A percentile compares a stretch with the other conserved stretches of the same genome.
Conservation (phyloP, 2,888 invertebrate genomes). For the Malthinus seriepunctatus region DNA sequence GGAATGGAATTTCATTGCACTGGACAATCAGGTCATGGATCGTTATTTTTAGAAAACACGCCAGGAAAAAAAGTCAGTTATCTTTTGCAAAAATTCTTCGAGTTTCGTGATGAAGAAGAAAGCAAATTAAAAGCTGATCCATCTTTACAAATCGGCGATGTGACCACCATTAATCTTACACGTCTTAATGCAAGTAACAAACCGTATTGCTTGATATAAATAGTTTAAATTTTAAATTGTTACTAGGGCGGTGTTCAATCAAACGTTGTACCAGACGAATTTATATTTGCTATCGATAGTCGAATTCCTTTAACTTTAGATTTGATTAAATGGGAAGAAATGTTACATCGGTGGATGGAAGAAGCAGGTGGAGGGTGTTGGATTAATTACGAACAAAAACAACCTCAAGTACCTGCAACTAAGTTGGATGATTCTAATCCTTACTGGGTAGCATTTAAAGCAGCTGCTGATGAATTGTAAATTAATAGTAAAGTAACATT, state of each 20-base stretch:
- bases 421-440: conserved; percentile 59
- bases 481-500: conserved; percentile 20
- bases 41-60: conserved; percentile 40
- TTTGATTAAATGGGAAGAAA: conserved; percentile 62
- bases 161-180: conserved; percentile 2
- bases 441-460: conserved; percentile 65
- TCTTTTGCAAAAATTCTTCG: background rate
- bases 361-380: conserved; percentile 64
- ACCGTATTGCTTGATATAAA: too few relatives aligned
- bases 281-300: conserved; percentile 75
- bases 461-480: conserved; percentile 55
- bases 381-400: conserved; percentile 59
- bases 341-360: conserved; percentile 52
- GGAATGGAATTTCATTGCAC: conserved; percentile 72
- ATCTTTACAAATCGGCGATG: background rate
- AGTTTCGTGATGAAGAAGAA: background rate
- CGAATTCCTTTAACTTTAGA: conserved; percentile 69
- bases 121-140: background rate
- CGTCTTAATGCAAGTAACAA: too few relatives aligned
- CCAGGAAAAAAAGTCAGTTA: background rate
- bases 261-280: conserved; percentile 86
- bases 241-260: conserved; percentile 80
- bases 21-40: conserved; percentile 66
- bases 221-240: too few relatives aligned
- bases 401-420: conserved; percentile 56